phyloP scores from a whole-genome alignment of 2,888 invertebrate species.

The Tetragonula carbonaria region DNA sequence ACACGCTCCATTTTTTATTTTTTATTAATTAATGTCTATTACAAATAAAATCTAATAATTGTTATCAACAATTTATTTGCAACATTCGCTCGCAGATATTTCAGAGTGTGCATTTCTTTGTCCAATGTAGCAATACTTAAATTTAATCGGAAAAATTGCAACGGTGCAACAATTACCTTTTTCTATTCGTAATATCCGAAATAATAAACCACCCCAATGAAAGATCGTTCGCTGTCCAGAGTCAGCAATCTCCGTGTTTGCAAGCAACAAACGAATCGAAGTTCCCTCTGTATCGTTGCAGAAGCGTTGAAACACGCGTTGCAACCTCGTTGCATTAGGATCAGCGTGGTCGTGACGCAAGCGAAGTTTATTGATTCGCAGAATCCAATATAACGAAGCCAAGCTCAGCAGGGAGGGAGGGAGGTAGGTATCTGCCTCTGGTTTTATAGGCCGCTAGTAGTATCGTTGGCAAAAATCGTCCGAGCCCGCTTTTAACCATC shows the following conservation, averaged over 20 bases:
- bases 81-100: neutral
- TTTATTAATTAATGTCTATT: no score
- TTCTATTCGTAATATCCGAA: neutral
- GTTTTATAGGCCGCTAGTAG: constrained; percentile 52
- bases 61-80: neutral
- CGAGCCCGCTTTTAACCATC: constrained; percentile 41
- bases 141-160: neutral
- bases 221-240: no score
- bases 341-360: constrained; percentile 64
- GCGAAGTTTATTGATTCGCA: constrained; percentile 70
- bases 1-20: no score
- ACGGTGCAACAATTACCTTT: neutral
- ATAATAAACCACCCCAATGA: neutral
- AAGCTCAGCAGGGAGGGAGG: constrained; percentile 34
- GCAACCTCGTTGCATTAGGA: constrained; percentile 61
- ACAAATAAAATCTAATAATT: neutral
- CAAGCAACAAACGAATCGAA: neutral
- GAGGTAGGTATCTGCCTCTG: constrained; percentile 9
- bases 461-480: constrained; percentile 51
- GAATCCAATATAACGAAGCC: constrained; percentile 66
- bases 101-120: neutral
- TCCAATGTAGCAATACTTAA: neutral
- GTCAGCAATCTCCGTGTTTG: neutral
- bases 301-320: constrained; percentile 32
- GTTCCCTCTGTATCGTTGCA: neutral